A percentile compares a stretch with the other conserved stretches of the same genome.
Evolutionary conservation across 2,888 invertebrate species (phyloP).

Genomic region (Epiblema foenella): DNA sequence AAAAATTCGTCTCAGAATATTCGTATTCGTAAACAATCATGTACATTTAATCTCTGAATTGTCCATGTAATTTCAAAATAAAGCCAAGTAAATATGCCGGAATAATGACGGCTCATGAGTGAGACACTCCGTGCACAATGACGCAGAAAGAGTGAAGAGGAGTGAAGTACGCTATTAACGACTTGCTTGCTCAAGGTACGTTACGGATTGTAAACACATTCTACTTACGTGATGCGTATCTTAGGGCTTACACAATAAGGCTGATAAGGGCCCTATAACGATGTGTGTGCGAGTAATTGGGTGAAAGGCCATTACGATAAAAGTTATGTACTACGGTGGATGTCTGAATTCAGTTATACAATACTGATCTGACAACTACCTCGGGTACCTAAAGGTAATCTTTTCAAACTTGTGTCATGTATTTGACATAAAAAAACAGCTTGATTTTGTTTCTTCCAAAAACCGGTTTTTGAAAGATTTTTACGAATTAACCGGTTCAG

Average conservation of each 20-base stretch:
- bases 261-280: neutral
- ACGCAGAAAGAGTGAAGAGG: slow-evolving; percentile 56
- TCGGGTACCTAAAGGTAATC: too few species aligned
- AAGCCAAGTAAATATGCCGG: slow-evolving; percentile 14
- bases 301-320: neutral
- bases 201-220: slow-evolving; percentile 24
- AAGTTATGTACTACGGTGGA: neutral
- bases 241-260: slow-evolving; percentile 15
- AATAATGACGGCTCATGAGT: slow-evolving; percentile 30
- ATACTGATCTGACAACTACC: too few species aligned
- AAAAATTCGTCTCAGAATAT: neutral
- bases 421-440: too few species aligned
- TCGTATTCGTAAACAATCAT: neutral
- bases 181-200: slow-evolving; percentile 54
- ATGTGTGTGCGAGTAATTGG: neutral
- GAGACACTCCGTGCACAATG: slow-evolving; percentile 52
- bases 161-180: slow-evolving; percentile 62
- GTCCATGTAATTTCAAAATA: neutral
- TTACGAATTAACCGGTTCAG: too few species aligned
- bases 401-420: too few species aligned
- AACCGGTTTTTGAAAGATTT: too few species aligned
- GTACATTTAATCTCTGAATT: slow-evolving; percentile 6
- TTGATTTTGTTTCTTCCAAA: too few species aligned
- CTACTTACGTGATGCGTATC: neutral
- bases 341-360: too few species aligned